Evolutionary conservation across 2,113 vertebrate genomes (phyloP).

Genomic region (Ciconia boyciana): DNA sequence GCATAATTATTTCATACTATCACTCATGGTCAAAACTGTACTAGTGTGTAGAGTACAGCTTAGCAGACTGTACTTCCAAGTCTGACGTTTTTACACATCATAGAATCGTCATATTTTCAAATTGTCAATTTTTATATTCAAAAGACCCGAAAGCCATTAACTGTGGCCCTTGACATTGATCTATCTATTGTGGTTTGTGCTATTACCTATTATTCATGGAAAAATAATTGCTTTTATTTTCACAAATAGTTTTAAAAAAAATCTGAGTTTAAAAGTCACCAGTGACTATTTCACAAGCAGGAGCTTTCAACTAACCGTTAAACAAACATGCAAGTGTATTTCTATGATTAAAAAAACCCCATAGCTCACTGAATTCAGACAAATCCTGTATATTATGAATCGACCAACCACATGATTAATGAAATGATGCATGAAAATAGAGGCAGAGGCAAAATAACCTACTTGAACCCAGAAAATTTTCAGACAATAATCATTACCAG

Average conservation of each 20-base stretch:
- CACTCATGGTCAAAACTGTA: neutral
- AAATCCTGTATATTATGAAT: neutral
- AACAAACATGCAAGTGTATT: neutral
- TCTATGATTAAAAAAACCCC: neutral
- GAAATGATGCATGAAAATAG: conserved; percentile 46
- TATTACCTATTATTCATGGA: neutral
- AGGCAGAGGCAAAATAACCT: conserved; percentile 40
- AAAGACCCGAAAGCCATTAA: neutral
- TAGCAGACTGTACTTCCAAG: neutral
- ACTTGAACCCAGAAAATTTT: conserved; percentile 52
- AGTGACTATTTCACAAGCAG: neutral
- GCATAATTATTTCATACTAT: neutral
- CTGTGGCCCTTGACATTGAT: neutral
- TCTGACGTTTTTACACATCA: neutral
- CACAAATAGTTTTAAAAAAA: neutral
- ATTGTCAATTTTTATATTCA: neutral
- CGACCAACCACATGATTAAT: neutral
- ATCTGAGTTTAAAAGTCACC: neutral
- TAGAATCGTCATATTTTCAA: neutral
- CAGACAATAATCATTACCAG: conserved; percentile 74
- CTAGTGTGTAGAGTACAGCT: neutral
- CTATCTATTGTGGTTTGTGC: neutral
- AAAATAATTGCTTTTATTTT: neutral
- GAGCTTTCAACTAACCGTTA: neutral
- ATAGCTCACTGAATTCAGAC: neutral